Evolutionary conservation across 2,888 invertebrate genomes (phyloP).

Genomic region (Agrilus cyanescens): DNA sequence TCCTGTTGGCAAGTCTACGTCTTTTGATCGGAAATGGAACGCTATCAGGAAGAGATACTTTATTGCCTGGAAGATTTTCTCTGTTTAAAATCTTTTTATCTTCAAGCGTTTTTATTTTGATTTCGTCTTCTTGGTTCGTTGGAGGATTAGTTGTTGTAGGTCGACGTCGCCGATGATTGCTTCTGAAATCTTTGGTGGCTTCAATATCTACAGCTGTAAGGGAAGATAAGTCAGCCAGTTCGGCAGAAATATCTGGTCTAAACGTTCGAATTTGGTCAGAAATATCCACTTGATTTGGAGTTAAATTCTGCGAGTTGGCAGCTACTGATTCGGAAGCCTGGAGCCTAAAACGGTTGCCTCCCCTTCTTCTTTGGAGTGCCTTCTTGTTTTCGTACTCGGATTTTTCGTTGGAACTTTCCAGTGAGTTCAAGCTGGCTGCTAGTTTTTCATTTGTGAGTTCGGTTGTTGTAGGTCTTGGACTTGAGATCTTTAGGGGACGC

Average conservation of each 20-base stretch:
- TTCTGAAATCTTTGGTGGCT: conserved; percentile 5
- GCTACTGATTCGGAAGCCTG: no score
- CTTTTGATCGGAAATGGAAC: no score
- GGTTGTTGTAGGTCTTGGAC: no score
- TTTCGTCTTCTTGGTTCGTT: conserved; percentile 12
- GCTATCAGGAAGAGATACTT: no score
- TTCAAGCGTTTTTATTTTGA: no score
- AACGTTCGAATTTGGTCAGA: conserved; percentile 22
- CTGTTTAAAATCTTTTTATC: no score
- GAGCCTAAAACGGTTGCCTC: conserved; percentile 3
- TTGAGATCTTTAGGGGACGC: no score
- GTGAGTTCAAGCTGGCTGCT: conserved; percentile 1
- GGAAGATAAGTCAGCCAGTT: conserved; percentile 41
- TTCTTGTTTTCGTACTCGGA: background rate
- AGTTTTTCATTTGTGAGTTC: background rate
- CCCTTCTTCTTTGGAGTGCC: background rate
- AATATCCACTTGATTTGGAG: conserved; percentile 2
- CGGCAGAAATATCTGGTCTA: conserved; percentile 26
- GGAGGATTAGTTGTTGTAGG: conserved; percentile 6
- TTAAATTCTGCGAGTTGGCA: no score
- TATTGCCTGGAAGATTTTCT: no score
- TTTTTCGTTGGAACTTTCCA: conserved; percentile 8
- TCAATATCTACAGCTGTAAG: conserved; percentile 40
- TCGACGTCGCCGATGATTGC: conserved; percentile 6
- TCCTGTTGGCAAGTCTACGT: no score